Percentiles rank a stretch among this genome's conserved stretches.
These are phyloP conservation scores for Zaprionus capensis DNA, from an alignment of 1,140 invertebrate genomes.

Conservation along the genomic window DNA sequence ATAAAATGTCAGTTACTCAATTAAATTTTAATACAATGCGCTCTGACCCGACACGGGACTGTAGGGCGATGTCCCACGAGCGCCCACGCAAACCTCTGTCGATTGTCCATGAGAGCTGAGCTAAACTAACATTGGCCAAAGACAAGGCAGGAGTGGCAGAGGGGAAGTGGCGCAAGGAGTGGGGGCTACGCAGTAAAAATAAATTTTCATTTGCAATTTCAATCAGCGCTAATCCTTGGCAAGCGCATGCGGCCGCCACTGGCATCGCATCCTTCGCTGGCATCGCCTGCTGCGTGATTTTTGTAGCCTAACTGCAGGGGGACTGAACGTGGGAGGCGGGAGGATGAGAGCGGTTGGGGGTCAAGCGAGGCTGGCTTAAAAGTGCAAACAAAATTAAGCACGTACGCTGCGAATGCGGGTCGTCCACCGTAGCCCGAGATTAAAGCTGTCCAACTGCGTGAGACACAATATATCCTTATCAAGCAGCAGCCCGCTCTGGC, in stretches of 20 bases:
- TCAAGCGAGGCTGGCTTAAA: constrained; percentile 66
- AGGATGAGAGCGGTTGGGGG: background rate
- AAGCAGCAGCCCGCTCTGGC: constrained; percentile 25
- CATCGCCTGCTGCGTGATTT: constrained; percentile 69
- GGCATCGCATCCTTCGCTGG: constrained; percentile 22
- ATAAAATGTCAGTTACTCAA: constrained; percentile 83
- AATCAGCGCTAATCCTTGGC: constrained; percentile 83
- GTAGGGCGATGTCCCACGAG: constrained; percentile 15
- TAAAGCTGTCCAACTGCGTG: constrained; percentile 81
- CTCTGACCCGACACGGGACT: constrained; percentile 36
- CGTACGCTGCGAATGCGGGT: constrained; percentile 68
- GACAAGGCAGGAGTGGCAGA: background rate
- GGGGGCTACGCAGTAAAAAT: constrained; percentile 70
- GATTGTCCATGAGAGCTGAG: constrained; percentile 52
- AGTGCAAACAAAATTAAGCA: constrained; percentile 83
- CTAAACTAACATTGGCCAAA: constrained; percentile 71
- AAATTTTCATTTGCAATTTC: constrained; percentile 84
- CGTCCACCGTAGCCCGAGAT: constrained; percentile 59
- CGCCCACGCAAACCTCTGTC: background rate
- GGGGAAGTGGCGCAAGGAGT: constrained; percentile 16
- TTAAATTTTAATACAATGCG: constrained; percentile 80
- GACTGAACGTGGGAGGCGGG: background rate
- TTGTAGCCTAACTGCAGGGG: constrained; percentile 77
- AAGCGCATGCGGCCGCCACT: constrained; percentile 74
- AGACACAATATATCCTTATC: constrained; percentile 84